Conservation (phyloP, 2,113 vertebrate genomes). For the Pluvialis apricaria region DNA sequence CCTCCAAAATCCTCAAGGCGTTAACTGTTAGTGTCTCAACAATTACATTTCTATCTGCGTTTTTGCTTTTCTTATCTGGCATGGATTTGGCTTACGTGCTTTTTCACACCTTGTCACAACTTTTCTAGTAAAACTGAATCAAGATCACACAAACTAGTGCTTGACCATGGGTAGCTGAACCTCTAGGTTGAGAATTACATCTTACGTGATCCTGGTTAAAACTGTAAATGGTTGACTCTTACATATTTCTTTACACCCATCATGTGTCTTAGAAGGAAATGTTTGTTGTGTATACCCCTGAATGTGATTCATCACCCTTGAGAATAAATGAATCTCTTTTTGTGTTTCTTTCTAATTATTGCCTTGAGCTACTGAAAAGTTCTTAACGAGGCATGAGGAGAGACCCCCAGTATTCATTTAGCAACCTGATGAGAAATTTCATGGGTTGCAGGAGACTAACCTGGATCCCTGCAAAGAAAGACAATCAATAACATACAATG, state of each 20-base stretch:
- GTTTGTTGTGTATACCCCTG: rapidly evolving
- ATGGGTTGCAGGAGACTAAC: not conserved
- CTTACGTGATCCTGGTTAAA: not conserved
- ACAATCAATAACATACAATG: not conserved
- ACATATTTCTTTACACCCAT: not conserved
- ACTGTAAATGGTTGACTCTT: not conserved
- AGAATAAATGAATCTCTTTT: not conserved
- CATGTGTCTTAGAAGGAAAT: not conserved
- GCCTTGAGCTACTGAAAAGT: not conserved
- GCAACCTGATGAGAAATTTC: not conserved
- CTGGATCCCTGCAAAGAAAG: not conserved
- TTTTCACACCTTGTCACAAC: not conserved
- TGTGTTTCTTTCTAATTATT: not conserved
- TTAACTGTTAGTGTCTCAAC: not conserved
- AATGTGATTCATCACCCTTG: not conserved
- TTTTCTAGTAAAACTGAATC: not conserved
- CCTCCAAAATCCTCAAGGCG: not conserved
- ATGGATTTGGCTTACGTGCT: not conserved
- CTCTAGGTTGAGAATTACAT: not conserved
- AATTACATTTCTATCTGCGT: not conserved
- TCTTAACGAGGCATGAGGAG: not conserved
- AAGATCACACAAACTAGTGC: not conserved
- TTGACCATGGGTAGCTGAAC: not conserved
- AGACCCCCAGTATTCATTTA: not conserved
- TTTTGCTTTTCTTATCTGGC: not conserved